Conservation (phyloP, 2,113 vertebrate genomes). For the Odobenus rosmarus region DNA sequence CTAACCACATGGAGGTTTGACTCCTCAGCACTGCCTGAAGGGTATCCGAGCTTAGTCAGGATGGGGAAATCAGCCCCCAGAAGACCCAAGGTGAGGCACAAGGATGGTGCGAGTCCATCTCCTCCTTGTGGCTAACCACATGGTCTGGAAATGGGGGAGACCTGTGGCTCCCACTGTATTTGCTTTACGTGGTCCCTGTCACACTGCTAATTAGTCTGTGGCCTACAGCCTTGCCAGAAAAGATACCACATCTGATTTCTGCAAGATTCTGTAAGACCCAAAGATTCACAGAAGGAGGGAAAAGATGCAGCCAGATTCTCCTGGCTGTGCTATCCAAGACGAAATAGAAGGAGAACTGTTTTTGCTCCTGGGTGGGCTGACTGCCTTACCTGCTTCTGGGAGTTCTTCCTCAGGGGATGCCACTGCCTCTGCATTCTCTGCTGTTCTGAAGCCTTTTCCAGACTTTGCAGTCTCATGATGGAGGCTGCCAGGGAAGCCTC, state of each 20-base stretch:
- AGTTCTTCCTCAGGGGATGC: background rate
- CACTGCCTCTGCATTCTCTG: background rate
- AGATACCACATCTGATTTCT: slow-evolving; percentile 21
- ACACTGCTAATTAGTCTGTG: background rate
- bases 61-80: background rate
- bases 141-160: background rate
- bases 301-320: background rate
- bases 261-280: background rate
- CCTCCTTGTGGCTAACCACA: background rate
- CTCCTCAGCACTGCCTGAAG: background rate
- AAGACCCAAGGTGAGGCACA: background rate
- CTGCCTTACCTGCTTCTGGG: slow-evolving; percentile 64
- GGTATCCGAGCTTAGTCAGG: background rate
- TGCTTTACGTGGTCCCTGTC: background rate
- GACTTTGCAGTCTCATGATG: background rate
- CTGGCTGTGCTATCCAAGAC: background rate
- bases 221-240: background rate
- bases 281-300: background rate
- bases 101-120: background rate
- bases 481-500: background rate
- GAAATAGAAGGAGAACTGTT: background rate
- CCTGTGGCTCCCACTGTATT: background rate
- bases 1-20: background rate
- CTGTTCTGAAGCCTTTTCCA: background rate
- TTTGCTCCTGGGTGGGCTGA: background rate